phyloP scores from a whole-genome alignment of 2,888 invertebrate genomes.

The Lasiommata megera region DNA sequence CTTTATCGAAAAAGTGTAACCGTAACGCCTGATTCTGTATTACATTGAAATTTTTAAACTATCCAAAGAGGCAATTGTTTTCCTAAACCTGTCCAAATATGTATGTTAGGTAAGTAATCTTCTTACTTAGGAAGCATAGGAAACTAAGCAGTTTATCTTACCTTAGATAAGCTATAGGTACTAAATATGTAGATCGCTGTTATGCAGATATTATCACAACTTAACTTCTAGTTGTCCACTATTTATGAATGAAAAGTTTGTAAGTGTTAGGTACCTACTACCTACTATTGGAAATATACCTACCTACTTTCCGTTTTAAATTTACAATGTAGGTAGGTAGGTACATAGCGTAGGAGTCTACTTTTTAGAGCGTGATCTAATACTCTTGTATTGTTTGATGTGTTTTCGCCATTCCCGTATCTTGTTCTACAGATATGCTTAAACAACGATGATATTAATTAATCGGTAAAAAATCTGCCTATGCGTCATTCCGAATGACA shows the following conservation, averaged over 20 bases:
- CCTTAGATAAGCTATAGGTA: too few relatives aligned
- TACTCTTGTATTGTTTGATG: constrained; percentile 5
- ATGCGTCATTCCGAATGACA: neutral
- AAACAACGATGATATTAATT: neutral
- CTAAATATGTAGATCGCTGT: too few relatives aligned
- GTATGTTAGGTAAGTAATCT: too few relatives aligned
- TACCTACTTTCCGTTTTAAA: neutral
- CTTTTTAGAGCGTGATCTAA: constrained; percentile 22
- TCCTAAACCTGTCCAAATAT: too few relatives aligned
- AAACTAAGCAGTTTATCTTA: too few relatives aligned
- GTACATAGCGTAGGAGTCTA: constrained; percentile 18
- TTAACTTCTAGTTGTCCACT: neutral
- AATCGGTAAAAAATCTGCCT: neutral
- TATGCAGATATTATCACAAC: neutral
- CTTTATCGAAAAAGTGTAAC: too few relatives aligned
- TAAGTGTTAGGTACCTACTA: neutral
- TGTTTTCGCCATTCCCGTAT: constrained; percentile 1
- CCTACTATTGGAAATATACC: neutral
- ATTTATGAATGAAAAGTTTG: constrained; percentile 15
- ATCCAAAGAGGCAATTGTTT: too few relatives aligned
- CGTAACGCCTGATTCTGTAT: too few relatives aligned
- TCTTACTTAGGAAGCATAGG: too few relatives aligned
- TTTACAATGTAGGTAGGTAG: neutral
- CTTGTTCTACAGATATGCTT: neutral
- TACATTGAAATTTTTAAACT: too few relatives aligned